Evolutionary conservation across 2,888 invertebrate species (phyloP), one percentile per base, ranked within the genome.

Genomic region (Norana najaformis): DNA sequence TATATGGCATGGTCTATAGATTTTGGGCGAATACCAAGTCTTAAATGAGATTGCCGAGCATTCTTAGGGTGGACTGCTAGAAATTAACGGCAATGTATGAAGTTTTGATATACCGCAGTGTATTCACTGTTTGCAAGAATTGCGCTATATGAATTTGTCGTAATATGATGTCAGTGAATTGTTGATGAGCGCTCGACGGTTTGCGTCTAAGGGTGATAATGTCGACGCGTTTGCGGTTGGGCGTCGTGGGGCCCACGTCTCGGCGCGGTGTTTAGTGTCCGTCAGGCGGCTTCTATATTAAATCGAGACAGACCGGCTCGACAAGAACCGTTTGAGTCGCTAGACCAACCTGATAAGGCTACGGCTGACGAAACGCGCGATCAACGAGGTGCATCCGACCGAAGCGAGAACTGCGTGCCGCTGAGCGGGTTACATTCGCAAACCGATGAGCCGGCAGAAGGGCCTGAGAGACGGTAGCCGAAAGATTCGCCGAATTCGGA

Each of bases 281-380:
- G 85, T 37, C 37, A 36, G 34, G 35, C 1, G 35, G 85, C 85
- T 85, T 85, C 85, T 85, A 85, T 36, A 85, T 85, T 85, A 85
- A 85, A 35, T 37, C 85, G 85, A 37, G 85, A 85, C 85, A 85
- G 85, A 85, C 85, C 85, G 16, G 85, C 85, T 85, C 85, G 85
- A 85, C 85, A 85, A 85, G 85, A 85, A 85, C 85, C 85, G 85
- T 36, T 35, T 37, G 36, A 35, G 35, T 85, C 85, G 36, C 37
- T 36, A 35, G 85, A 35, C 85, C 35, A 37, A 85, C 85, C 85
- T 85, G 85, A 85, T 85, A 16, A 37, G 85, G 85, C 85, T 36
- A 85, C 85, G 36, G 85, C 36, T 85, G 85, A 85, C 85, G 85
- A 85, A 36, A 20, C 85, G 85, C 85, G 85, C 85, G 85, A 37